These are phyloP conservation scores for Hybos culiciformis DNA, from an alignment of 2,888 invertebrate genomes.

Conservation along the genomic window DNA sequence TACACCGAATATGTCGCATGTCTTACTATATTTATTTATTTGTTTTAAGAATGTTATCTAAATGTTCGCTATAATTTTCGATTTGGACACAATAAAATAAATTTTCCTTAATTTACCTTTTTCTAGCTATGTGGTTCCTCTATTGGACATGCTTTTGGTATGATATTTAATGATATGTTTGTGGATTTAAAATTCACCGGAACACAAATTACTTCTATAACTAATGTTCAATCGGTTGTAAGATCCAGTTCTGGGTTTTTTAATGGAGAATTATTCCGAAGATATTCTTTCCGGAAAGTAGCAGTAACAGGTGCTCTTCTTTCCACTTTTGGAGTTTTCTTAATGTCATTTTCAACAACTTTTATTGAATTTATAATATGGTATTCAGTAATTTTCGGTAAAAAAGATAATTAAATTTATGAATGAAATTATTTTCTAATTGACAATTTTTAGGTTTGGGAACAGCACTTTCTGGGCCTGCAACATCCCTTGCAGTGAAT, in stretches of 20 bases:
- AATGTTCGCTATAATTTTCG: too few species aligned
- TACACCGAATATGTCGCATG: too few species aligned
- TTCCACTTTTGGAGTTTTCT: conserved; percentile 43
- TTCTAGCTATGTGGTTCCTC: too few species aligned
- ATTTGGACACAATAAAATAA: too few species aligned
- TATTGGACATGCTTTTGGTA: conserved; percentile 61
- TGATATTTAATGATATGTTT: conserved; percentile 54
- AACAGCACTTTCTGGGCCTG: conserved; percentile 51
- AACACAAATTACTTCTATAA: conserved; percentile 54
- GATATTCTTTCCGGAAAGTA: conserved; percentile 54
- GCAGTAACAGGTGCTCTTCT: conserved; percentile 46
- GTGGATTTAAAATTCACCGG: conserved; percentile 43
- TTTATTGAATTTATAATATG: conserved; percentile 50
- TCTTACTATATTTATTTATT: too few species aligned
- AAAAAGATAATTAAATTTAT: too few species aligned
- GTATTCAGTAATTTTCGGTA: conserved; percentile 57
- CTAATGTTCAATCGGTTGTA: conserved; percentile 57
- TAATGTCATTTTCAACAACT: conserved; percentile 48
- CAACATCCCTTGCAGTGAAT: conserved; percentile 56
- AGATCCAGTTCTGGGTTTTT: conserved; percentile 48
- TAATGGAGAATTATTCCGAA: conserved; percentile 57
- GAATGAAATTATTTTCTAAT: neutral
- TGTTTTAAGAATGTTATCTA: too few species aligned
- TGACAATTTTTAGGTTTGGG: conserved; percentile 32
- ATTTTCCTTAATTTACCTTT: too few species aligned